Evolutionary conservation across 1,140 invertebrate species (phyloP), one percentile per base, ranked within the genome.

Genomic region (Zaprionus gabonicus): DNA sequence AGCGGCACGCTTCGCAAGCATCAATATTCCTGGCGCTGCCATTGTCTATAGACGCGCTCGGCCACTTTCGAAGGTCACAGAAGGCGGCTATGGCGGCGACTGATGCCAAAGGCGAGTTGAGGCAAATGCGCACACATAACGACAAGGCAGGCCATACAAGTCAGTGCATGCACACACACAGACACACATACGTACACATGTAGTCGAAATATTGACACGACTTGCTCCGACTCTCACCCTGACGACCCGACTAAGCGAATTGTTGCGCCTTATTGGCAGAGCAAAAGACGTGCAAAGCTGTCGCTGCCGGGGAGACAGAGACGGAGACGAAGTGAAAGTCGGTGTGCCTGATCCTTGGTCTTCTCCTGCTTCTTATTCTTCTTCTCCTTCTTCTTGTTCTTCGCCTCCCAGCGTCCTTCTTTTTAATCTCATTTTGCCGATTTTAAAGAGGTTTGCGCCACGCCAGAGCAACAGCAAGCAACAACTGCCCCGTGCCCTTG

Each of bases 121-220:
- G 44, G 34, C 27, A 57, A 34, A 34, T 34, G 31, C 74, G 41
- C 13, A 31, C 27, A 60, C 31, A n/a, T 12, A 28, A 59, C 67
- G 58, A 63, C 55, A 63, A 44, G 4, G 12, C 36, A 12, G 36
- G 13, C 36, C 63, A 62, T 27, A 38, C 27, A 28, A 27, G 28
- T 3, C 23, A 13, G 28, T 28, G 56, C 13, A 58, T 15, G 28
- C 3, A 55, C 7, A 70, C 51, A 49, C 25, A 23, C 41, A 56
- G 17, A 3, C 31, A 12, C 10, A 44, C 10, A 13, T 51, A 28
- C 36, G 58, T 46, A 51, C 23, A 1, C 28, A 12, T 46, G 23
- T 62, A 53, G 80, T 78, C 76, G 81, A 82, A 82, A 82, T 82
- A 82, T 82, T 82, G 80, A 82, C 80, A 82, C 67, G 76, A 82